phyloP scores from a whole-genome alignment of 1,140 invertebrate species.

The Eriocheir sinensis region DNA sequence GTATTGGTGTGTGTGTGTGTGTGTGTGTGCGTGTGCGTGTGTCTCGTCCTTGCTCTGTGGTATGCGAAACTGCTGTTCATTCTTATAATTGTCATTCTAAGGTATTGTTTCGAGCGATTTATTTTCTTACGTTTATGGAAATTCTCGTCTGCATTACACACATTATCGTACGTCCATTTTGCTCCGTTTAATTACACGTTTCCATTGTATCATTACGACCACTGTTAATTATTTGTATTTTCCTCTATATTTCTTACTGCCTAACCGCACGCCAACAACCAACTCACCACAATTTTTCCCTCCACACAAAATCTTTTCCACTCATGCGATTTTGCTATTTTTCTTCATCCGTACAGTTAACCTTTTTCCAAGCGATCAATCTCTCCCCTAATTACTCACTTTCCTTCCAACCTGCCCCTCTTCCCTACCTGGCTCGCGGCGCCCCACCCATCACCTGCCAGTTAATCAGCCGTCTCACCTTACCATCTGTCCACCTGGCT shows the following conservation, averaged over 20 bases:
- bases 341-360: neutral
- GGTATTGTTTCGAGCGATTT: too few relatives aligned
- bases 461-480: neutral
- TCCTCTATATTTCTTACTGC: neutral
- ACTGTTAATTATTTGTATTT: neutral
- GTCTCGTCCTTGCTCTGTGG: too few relatives aligned
- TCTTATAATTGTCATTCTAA: too few relatives aligned
- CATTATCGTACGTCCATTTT: too few relatives aligned
- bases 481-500: neutral
- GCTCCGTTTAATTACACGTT: too few relatives aligned
- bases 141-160: too few relatives aligned
- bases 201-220: too few relatives aligned
- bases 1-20: too few relatives aligned
- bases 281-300: neutral
- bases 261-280: neutral
- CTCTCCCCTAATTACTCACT: conserved; percentile 1
- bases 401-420: neutral
- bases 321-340: conserved; percentile 6
- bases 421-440: neutral
- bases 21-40: too few relatives aligned
- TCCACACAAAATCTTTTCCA: neutral
- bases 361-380: neutral
- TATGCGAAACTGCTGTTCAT: too few relatives aligned
- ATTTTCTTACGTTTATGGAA: too few relatives aligned
- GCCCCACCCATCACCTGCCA: neutral